A percentile compares a stretch with the other conserved stretches of the same genome.
phyloP scores from a whole-genome alignment of 30 jellyfish, hydroid and myxozoan species.

The Chrysaora quinquecirrha region DNA sequence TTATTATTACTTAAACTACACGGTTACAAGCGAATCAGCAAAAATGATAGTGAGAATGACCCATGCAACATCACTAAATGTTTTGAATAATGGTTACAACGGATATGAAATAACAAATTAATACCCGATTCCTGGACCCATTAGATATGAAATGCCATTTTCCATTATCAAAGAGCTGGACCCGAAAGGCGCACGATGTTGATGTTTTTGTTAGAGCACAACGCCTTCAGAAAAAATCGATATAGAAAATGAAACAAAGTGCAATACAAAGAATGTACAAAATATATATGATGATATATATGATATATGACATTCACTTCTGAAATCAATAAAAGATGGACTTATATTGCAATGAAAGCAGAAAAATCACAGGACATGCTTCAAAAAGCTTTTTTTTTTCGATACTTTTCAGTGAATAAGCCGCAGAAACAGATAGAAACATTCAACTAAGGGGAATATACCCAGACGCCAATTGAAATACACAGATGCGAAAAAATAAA shows the following conservation, averaged over 20 bases:
- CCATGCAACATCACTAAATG: not conserved
- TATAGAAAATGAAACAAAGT: not conserved
- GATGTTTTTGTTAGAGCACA: slow-evolving; percentile 77
- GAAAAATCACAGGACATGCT: no score
- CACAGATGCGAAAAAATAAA: no score
- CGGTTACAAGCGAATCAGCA: not conserved
- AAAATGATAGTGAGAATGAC: not conserved
- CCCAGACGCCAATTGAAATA: no score
- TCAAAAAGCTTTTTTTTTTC: no score
- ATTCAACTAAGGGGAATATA: no score
- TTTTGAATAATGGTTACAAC: not conserved
- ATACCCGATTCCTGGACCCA: slow-evolving; percentile 84
- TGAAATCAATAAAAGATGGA: no score
- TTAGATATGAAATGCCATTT: slow-evolving; percentile 77
- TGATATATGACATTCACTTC: not conserved
- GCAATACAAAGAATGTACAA: not conserved
- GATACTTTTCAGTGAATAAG: no score
- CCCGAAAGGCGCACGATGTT: slow-evolving; percentile 69
- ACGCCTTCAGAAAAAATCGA: slow-evolving; percentile 18
- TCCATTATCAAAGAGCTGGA: slow-evolving; percentile 71
- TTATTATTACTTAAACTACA: not conserved
- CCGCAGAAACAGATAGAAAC: no score
- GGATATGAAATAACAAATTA: not conserved
- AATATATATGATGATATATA: no score
- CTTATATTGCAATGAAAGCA: no score